Base-by-base conservation (phyloP, 92 coral and sea anemone genomes). In the Parazoanthus swiftii region DNA sequence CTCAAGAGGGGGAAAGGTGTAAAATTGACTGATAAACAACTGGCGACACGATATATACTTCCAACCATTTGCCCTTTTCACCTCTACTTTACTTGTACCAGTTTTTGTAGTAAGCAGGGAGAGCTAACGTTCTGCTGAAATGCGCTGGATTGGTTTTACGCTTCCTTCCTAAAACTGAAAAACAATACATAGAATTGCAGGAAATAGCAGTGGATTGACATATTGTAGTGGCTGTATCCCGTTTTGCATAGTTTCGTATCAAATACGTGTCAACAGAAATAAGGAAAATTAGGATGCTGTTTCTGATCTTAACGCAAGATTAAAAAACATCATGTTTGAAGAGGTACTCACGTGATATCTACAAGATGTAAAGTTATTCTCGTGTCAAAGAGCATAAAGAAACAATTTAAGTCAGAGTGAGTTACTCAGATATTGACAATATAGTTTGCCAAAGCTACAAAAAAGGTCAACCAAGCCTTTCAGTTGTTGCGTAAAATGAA, bases 181-280 rank as follows among this genome's bases (percentile, higher is more conserved):
- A 70, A 68, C 54, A 46, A 42, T 37, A 39, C 29, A 8, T 39
- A 1, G 15, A 5, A 43, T 42, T 67, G n/a, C 63, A 48, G 65
- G 87, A 84, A 84, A 72, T 46, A 71, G 87, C 65, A 14, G 25
- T 46, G 76, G 43, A 6, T n/a, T 39, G 37, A 43, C 15, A 82
- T 16, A 66, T 10, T 68, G 66, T 83, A 68, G 77, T 67, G 77
- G 73, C 44, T 71, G 68, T 46, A 44, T 84, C 46, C 65, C 68
- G 46, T 71, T 80, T 39, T 84, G 54, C 86, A 83, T 25, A 26
- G 50, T 83, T 46, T 70, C 66, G 59, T 51, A 46, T 71, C 44
- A 84, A 84, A 84, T 71, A 84, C 48, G 87, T 84, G 87, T 51
- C 26, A 71, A 84, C 65, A 46, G 25, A 70, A 71, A 84, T 46